Conservation (phyloP, 2,888 invertebrate genomes). For the Acanthosoma haemorrhoidale region DNA sequence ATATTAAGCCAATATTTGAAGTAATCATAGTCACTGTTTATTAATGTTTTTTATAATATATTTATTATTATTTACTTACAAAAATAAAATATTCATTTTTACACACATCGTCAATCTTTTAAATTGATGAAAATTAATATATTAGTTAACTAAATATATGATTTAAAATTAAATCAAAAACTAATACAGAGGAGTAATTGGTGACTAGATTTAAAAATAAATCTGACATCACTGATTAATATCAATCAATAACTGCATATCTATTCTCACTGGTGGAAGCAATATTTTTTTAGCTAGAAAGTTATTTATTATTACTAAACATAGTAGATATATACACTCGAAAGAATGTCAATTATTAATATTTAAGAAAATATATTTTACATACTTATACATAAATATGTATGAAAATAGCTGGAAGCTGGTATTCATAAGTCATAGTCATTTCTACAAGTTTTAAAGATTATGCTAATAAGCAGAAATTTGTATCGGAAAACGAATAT, state of each 20-base stretch:
- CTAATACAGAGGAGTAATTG: too few relatives aligned
- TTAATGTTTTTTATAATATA: too few relatives aligned
- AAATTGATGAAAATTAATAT: too few relatives aligned
- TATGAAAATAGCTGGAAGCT: conserved; percentile 8
- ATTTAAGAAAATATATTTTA: conserved; percentile 28
- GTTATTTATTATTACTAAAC: neutral
- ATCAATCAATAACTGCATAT: neutral
- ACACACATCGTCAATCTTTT: too few relatives aligned
- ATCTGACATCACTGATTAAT: neutral
- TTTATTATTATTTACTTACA: too few relatives aligned
- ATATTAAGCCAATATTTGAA: too few relatives aligned
- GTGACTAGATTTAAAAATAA: too few relatives aligned
- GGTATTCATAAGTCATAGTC: neutral
- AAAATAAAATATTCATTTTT: too few relatives aligned
- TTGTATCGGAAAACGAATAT: too few relatives aligned
- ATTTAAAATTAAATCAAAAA: too few relatives aligned
- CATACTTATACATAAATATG: neutral
- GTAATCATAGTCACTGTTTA: too few relatives aligned
- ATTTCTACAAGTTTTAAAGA: neutral
- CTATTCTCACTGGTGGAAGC: neutral
- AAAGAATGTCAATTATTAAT: conserved; percentile 7
- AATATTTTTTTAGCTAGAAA: neutral
- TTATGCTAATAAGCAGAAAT: neutral
- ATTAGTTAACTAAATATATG: too few relatives aligned
- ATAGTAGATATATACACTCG: neutral